Conservation (phyloP, 1,140 invertebrate genomes). For the Gryon sp. region DNA sequence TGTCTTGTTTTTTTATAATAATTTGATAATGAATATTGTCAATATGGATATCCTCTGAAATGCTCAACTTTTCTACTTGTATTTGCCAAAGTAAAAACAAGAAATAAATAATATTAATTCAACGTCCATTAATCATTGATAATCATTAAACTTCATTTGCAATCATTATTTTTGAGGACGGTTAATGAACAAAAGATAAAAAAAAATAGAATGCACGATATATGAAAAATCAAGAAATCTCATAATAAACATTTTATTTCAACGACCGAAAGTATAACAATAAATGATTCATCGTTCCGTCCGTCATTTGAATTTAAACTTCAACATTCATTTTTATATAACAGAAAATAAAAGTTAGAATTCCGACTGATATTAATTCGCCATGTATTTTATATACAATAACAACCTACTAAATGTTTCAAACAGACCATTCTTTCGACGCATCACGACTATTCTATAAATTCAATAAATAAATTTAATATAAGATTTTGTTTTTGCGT, state of each 20-base stretch:
- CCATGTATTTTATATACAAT: no score
- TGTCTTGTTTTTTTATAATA: neutral
- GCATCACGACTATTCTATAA: conserved; percentile 26
- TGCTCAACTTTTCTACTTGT: neutral
- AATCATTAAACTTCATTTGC: no score
- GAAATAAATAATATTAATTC: neutral
- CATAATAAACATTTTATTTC: no score
- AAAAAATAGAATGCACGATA: neutral
- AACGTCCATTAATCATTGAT: neutral
- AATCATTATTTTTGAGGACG: no score
- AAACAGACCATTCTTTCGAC: conserved; percentile 31
- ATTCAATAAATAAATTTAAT: no score
- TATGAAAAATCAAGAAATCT: no score
- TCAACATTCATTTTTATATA: neutral
- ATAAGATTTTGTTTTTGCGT: no score
- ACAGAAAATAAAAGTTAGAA: no score
- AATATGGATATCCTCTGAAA: neutral
- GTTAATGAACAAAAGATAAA: conserved; percentile 2
- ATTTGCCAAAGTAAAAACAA: neutral
- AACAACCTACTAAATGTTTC: conserved; percentile 35
- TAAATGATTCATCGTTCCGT: conserved; percentile 10
- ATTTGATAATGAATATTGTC: neutral
- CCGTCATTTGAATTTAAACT: conserved; percentile 9
- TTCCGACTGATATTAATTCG: neutral
- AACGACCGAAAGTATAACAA: conserved; percentile 1